These are phyloP conservation scores for Hyppa rectilinea DNA, from an alignment of 2,888 invertebrate genomes.

Conservation along the genomic window DNA sequence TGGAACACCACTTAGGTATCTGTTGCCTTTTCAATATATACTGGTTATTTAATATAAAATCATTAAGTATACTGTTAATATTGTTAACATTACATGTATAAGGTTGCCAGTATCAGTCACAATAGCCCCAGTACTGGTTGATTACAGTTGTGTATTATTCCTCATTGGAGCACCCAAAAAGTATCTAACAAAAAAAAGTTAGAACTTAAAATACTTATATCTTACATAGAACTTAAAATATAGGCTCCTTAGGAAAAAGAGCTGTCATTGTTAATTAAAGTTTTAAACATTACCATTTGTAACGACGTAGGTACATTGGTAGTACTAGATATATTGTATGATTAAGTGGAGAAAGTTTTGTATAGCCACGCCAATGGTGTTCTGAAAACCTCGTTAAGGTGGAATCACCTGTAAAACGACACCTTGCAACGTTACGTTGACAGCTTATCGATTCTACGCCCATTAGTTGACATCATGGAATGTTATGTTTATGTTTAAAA, in stretches of 20 bases:
- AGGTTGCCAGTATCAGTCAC: no score
- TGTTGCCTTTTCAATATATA: background rate
- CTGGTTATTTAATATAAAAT: background rate
- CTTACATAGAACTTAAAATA: no score
- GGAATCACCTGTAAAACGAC: constrained; percentile 15
- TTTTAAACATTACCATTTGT: background rate
- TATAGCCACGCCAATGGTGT: constrained; percentile 16
- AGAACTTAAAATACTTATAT: no score
- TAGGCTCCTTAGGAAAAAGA: no score
- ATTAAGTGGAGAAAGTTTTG: constrained; percentile 17
- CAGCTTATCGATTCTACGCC: constrained; percentile 27
- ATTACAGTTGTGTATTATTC: no score
- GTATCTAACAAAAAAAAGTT: no score
- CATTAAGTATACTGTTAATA: no score
- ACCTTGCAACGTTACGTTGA: constrained; percentile 11
- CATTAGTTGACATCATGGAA: constrained; percentile 36
- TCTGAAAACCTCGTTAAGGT: constrained; percentile 47
- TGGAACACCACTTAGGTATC: background rate
- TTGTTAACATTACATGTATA: no score
- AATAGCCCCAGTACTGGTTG: no score
- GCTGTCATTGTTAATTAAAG: background rate
- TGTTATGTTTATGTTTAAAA: background rate
- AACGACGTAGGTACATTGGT: background rate
- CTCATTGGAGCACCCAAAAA: no score
- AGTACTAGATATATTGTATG: background rate